Evolutionary conservation across 1,140 invertebrate genomes (phyloP), one percentile per base, ranked within the genome.

Genomic region (Periplaneta americana): DNA sequence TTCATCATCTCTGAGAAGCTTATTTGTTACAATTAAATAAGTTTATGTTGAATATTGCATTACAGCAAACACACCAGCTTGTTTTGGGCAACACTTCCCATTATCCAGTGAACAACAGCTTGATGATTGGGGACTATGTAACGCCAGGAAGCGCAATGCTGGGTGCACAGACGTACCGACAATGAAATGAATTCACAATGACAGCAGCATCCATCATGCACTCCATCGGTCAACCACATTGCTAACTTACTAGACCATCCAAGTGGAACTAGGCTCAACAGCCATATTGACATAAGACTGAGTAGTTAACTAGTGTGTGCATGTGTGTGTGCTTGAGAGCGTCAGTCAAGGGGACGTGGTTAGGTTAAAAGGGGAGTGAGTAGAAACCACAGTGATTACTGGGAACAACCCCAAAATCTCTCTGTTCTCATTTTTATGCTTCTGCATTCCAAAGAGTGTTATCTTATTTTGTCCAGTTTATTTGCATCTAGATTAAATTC

Each of bases 41-140:
- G 6, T 76, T 22, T 17, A 31, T 78, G 13, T n/a, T n/a, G 15
- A 15, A 18, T 39, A 6, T 78, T 34, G 2, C 17, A 75, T 83
- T 32, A 31, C 82, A 84, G 75, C 88, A 88, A 86, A 88, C 85
- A 82, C 89, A 85, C 84, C 87, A 86, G 87, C 89, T 91, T 86
- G 91, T 92, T 74, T 90, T 93, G 87, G 91, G 91, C 83, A 92
- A 92, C 83, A 89, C 90, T 28, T 89, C 90, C 31, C 90, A 92
- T 85, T 94, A 93, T 85, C 93, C 93, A 82, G 92, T 95, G 83
- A 95, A 93, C 88, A 92, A 92, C 86, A 94, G 93, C 87, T 89
- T 95, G 85, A 95, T 95, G 94, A 95, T 95, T 85, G 94, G 94
- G 80, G 94, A 95, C 86, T 95, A 95, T 87, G 92, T 93, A 79